phyloP scores from a whole-genome alignment of 2,797 vertebrate genomes.

The Hafferia zeledoni region DNA sequence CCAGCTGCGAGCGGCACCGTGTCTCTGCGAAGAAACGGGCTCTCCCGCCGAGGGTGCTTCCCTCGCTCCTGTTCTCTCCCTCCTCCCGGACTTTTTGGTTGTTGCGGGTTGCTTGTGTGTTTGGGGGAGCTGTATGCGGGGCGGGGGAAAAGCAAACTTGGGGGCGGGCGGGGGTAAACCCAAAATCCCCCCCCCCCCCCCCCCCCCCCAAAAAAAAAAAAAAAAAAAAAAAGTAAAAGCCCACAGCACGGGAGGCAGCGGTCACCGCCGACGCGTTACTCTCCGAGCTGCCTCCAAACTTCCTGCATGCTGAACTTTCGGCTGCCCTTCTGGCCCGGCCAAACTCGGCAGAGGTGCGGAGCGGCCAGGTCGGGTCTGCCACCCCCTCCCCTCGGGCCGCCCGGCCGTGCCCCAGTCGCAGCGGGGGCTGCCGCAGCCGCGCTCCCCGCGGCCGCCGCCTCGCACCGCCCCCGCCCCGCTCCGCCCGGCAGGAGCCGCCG shows the following conservation, averaged over 20 bases:
- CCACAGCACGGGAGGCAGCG: neutral
- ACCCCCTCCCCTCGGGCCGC: neutral
- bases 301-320: slow-evolving; percentile 57
- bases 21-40: slow-evolving; percentile 4
- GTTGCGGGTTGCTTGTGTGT: neutral
- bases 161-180: neutral
- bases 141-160: neutral
- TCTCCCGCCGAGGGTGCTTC: neutral
- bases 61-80: neutral
- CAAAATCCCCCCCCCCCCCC: neutral
- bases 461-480: neutral
- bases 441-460: neutral
- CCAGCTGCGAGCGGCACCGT: neutral
- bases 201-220: neutral
- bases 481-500: neutral
- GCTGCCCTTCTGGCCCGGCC: neutral
- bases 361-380: neutral
- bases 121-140: neutral
- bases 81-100: neutral
- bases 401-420: neutral
- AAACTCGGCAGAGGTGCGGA: neutral
- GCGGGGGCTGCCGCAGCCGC: neutral
- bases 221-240: neutral
- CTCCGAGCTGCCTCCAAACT: slow-evolving; percentile 43
- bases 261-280: neutral